Percentiles rank a stretch among this genome's conserved stretches.
Conservation (phyloP, 2,113 vertebrate genomes). For the Microtus montanus region DNA sequence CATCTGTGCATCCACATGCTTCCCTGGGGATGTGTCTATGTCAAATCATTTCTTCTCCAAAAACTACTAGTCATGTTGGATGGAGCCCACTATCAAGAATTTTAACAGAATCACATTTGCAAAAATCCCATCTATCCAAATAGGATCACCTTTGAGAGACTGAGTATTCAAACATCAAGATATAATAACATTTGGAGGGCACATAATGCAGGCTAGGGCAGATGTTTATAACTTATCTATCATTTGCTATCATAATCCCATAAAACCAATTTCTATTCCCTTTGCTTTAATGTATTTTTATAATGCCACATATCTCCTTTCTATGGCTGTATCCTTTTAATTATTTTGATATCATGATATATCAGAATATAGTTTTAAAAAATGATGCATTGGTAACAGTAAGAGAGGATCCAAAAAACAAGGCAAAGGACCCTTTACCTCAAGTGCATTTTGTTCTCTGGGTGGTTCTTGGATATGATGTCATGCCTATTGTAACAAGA, state of each 20-base stretch:
- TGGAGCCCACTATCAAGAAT: neutral
- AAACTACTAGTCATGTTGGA: neutral
- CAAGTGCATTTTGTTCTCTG: neutral
- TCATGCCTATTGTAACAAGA: neutral
- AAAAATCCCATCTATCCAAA: neutral
- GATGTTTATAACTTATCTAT: neutral
- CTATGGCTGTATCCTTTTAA: neutral
- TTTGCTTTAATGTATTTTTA: neutral
- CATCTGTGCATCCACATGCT: neutral
- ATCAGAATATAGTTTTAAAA: neutral
- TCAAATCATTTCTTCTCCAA: neutral
- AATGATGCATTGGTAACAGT: neutral
- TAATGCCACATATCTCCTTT: neutral
- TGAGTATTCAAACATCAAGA: neutral
- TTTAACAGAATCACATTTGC: neutral
- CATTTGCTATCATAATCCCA: neutral
- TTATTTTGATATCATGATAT: neutral
- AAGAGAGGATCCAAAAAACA: neutral
- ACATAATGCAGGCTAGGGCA: neutral
- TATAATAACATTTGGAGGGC: neutral
- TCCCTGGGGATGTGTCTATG: neutral
- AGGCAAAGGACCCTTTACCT: neutral
- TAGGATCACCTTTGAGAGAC: neutral
- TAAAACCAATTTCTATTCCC: neutral
- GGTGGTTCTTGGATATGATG: neutral